These are phyloP conservation scores for Chelon labrosus DNA, from an alignment of 2,797 vertebrate genomes.

Conservation along the genomic window DNA sequence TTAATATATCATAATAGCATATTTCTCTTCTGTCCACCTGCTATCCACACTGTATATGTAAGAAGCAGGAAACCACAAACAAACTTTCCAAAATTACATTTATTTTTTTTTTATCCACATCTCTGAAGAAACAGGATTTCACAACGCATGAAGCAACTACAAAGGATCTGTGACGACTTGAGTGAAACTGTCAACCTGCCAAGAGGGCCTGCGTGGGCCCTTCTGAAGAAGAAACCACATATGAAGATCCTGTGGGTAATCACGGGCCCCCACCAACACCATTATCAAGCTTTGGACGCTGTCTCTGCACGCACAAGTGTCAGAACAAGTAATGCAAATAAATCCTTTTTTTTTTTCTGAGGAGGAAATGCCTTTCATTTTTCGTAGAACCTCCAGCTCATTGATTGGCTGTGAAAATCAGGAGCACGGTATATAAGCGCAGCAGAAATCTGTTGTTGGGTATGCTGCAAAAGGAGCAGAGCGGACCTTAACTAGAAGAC, in stretches of 20 bases:
- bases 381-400: background rate
- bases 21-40: background rate
- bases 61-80: background rate
- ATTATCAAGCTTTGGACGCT: constrained; percentile 17
- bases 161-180: background rate
- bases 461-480: constrained; percentile 13
- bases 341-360: background rate
- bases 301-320: constrained; percentile 59
- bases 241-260: constrained; percentile 22
- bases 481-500: constrained; percentile 3
- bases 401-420: constrained; percentile 50
- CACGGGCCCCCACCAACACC: constrained; percentile 7
- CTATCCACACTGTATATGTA: background rate
- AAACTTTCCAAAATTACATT: background rate
- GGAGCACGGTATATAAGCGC: constrained; percentile 56
- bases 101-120: background rate
- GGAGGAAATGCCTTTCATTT: constrained; percentile 45
- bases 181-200: constrained; percentile 20
- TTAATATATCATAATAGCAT: background rate
- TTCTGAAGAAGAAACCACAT: constrained; percentile 1
- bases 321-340: constrained; percentile 9
- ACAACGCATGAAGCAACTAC: background rate
- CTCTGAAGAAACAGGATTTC: background rate
- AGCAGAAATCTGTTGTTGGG: background rate
- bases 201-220: background rate